Conservation (phyloP, 2,888 invertebrate genomes). For the Aleiodes alternator region DNA sequence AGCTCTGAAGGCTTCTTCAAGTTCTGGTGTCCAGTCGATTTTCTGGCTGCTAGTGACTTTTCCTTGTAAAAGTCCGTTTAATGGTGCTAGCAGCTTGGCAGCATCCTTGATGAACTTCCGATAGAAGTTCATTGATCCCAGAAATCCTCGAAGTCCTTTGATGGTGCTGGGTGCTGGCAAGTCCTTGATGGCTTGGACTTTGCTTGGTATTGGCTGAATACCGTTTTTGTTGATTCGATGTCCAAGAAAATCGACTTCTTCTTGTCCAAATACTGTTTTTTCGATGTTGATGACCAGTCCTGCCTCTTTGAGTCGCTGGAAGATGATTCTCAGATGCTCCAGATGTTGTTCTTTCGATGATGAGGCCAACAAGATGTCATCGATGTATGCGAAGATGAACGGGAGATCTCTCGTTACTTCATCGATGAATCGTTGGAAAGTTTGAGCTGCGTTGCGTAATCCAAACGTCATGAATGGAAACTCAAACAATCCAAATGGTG, state of each 20-base stretch:
- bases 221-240: neutral
- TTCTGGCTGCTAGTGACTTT: neutral
- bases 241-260: neutral
- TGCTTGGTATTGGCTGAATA: neutral
- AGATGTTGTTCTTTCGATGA: neutral
- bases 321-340: neutral
- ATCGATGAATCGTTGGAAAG: constrained; percentile 4
- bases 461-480: constrained; percentile 68
- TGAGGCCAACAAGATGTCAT: neutral
- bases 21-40: neutral
- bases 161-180: neutral
- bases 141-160: neutral
- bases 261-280: neutral
- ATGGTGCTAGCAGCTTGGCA: neutral
- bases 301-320: neutral
- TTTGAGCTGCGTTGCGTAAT: constrained; percentile 63
- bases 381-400: neutral
- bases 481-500: constrained; percentile 50
- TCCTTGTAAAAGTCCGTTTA: neutral
- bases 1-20: neutral
- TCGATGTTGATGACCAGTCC: neutral
- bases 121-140: constrained; percentile 11
- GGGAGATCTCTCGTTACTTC: constrained; percentile 2
- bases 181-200: neutral
- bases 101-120: neutral